Evolutionary conservation across 2,797 vertebrate species (phyloP).

Genomic region (Corythornis leucogaster): DNA sequence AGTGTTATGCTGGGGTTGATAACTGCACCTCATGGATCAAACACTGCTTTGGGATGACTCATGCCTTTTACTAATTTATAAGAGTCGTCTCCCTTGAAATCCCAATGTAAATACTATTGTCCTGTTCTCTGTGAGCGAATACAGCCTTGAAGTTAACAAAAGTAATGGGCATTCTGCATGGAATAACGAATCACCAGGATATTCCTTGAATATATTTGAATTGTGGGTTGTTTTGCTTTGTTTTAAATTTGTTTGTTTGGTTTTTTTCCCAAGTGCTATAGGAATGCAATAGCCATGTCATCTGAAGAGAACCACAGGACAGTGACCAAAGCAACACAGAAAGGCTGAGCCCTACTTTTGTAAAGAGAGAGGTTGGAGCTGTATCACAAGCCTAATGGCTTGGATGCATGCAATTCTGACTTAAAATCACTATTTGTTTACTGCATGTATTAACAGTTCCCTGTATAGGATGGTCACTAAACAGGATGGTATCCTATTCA

Average conservation of each 20-base stretch:
- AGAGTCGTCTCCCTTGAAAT: constrained; percentile 77
- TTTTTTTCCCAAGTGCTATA: background rate
- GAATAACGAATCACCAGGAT: background rate
- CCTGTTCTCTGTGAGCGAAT: constrained; percentile 49
- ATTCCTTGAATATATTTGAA: background rate
- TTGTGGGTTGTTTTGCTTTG: constrained; percentile 38
- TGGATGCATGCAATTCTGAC: background rate
- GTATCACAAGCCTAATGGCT: background rate
- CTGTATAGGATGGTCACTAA: background rate
- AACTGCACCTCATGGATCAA: constrained; percentile 74
- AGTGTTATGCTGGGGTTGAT: constrained; percentile 67
- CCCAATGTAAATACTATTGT: constrained; percentile 59
- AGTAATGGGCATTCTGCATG: constrained; percentile 1
- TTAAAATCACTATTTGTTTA: background rate
- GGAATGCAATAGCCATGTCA: background rate
- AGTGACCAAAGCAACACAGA: background rate
- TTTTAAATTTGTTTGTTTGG: background rate
- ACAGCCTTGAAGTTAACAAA: constrained; percentile 67
- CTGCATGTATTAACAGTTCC: background rate
- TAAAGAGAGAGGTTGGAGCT: background rate
- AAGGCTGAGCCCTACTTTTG: background rate
- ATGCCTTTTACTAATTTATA: constrained; percentile 81
- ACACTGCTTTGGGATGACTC: constrained; percentile 71
- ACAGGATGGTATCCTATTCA: background rate
- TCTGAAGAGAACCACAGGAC: background rate